Evolutionary conservation across 2,888 invertebrate species (phyloP).

Genomic region (Serrognathus titanus): DNA sequence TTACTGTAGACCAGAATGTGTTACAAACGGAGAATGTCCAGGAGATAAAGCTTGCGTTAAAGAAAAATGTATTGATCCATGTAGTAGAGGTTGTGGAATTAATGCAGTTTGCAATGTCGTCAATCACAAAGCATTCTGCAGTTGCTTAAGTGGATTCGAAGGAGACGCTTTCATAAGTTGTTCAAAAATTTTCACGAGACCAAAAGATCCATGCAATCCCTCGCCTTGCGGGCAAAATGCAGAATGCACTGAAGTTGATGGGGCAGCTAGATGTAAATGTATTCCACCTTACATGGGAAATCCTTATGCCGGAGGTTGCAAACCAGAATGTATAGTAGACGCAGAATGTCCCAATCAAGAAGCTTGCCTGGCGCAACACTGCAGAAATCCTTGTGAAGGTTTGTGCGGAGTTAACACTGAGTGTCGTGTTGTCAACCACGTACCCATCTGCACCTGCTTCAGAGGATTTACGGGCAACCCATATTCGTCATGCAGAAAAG

Average conservation of each 20-base stretch:
- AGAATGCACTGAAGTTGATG: slow-evolving; percentile 67
- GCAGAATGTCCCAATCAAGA: slow-evolving; percentile 75
- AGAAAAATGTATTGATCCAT: slow-evolving; percentile 81
- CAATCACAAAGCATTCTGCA: slow-evolving; percentile 78
- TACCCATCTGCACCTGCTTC: slow-evolving; percentile 77
- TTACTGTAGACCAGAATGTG: slow-evolving; percentile 78
- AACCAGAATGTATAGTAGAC: slow-evolving; percentile 80
- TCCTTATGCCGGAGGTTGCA: slow-evolving; percentile 79
- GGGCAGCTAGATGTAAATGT: slow-evolving; percentile 73
- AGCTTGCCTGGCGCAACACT: slow-evolving; percentile 80
- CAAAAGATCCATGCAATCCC: slow-evolving; percentile 66
- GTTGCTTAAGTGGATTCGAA: slow-evolving; percentile 70
- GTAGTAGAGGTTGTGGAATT: slow-evolving; percentile 70
- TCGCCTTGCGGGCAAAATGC: slow-evolving; percentile 85
- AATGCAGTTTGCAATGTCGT: slow-evolving; percentile 78
- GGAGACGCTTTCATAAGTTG: slow-evolving; percentile 86
- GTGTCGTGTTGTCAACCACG: slow-evolving; percentile 77
- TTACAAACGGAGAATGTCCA: slow-evolving; percentile 78
- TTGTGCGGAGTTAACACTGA: slow-evolving; percentile 80
- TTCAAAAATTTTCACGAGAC: slow-evolving; percentile 45
- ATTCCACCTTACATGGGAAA: slow-evolving; percentile 86
- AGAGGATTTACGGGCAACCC: slow-evolving; percentile 79
- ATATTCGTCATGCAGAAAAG: slow-evolving; percentile 69
- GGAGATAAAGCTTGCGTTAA: slow-evolving; percentile 74
- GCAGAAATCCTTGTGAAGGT: slow-evolving; percentile 81